phyloP scores from a whole-genome alignment of 2,113 vertebrate species.

The Pseudonaja textilis region DNA sequence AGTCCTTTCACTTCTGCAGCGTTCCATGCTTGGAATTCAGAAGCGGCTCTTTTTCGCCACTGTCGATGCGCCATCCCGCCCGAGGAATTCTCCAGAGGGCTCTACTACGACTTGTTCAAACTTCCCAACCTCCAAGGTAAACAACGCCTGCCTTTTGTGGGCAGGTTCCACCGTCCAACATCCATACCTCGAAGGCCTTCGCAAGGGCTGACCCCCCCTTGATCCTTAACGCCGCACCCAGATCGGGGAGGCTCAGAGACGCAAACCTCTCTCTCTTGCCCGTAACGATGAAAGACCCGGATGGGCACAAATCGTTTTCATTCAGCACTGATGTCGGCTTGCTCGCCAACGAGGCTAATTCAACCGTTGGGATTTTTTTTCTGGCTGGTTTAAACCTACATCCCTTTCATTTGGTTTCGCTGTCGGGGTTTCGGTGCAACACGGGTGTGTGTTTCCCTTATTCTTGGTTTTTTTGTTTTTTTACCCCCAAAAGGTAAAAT shows the following conservation, averaged over 20 bases:
- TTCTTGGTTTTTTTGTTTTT: not conserved
- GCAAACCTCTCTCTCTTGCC: not conserved
- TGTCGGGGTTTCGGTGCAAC: not conserved
- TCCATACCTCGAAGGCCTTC: conserved; percentile 1
- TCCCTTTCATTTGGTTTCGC: not conserved
- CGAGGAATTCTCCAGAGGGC: not conserved
- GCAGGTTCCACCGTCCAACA: not conserved
- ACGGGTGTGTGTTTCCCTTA: not conserved
- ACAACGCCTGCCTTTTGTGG: not conserved
- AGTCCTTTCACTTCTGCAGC: not conserved
- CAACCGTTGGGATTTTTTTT: not conserved
- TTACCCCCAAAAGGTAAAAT: conserved; percentile 18
- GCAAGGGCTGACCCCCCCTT: not conserved
- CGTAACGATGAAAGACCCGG: not conserved
- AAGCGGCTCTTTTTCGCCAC: not conserved
- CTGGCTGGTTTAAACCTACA: not conserved
- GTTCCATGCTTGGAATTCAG: not conserved
- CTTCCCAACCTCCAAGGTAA: not conserved
- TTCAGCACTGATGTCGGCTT: conserved; percentile 8
- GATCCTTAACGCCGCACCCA: not conserved
- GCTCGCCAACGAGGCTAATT: not conserved
- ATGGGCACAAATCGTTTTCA: not conserved
- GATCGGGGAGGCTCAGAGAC: not conserved
- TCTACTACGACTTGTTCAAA: not conserved
- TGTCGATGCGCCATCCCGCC: not conserved